These are phyloP conservation scores for Invenusta paracnida DNA, from an alignment of 2,888 invertebrate species.

Conservation along the genomic window DNA sequence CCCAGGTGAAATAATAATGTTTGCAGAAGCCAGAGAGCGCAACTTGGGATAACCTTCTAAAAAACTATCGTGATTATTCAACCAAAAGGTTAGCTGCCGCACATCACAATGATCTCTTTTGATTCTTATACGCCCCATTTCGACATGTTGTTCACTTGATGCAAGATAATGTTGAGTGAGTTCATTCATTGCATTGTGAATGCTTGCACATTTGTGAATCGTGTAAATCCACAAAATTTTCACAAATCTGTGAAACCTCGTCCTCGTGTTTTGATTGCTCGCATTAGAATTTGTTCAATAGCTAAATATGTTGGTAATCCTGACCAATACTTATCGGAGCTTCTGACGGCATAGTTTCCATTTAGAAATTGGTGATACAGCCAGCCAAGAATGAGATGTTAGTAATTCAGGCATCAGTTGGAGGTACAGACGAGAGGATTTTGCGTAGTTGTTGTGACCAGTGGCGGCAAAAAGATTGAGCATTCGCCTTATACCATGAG, in stretches of 20 bases:
- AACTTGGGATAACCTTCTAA: not conserved
- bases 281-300: slow-evolving; percentile 50
- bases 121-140: not conserved
- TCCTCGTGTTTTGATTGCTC: slow-evolving; percentile 48
- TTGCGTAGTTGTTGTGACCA: slow-evolving; percentile 49
- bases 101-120: not conserved
- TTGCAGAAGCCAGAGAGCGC: not conserved
- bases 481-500: slow-evolving; percentile 42
- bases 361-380: slow-evolving; percentile 39
- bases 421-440: slow-evolving; percentile 48
- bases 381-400: slow-evolving; percentile 44
- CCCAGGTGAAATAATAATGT: not conserved
- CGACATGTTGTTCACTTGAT: slow-evolving; percentile 19
- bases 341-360: slow-evolving; percentile 46
- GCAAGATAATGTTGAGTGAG: not conserved
- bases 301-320: slow-evolving; percentile 49
- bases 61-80: slow-evolving; percentile 4
- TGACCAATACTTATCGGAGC: slow-evolving; percentile 48
- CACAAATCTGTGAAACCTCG: slow-evolving; percentile 34
- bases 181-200: slow-evolving; percentile 16
- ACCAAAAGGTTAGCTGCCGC: not conserved
- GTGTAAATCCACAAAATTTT: slow-evolving; percentile 14
- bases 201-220: not conserved
- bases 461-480: slow-evolving; percentile 46
- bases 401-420: slow-evolving; percentile 48